Conservation (phyloP, 2,113 vertebrate genomes). For the Edolisoma coerulescens region DNA sequence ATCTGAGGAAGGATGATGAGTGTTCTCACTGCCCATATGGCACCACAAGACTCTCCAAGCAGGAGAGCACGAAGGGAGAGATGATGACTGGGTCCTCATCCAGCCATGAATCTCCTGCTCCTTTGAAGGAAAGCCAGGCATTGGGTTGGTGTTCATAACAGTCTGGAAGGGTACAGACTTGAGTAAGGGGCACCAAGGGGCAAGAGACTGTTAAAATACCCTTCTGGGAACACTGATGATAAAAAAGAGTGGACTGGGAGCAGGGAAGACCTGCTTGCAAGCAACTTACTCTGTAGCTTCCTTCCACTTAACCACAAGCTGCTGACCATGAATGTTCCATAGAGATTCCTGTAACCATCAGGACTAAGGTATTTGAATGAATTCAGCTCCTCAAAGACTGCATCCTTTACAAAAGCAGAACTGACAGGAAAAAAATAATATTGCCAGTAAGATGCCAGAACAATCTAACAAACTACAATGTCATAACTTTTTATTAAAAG, state of each 20-base stretch:
- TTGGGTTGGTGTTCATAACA: background rate
- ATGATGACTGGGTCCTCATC: background rate
- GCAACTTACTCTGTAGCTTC: background rate
- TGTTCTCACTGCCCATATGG: constrained; percentile 3
- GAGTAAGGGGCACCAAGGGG: background rate
- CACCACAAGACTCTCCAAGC: background rate
- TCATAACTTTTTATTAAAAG: background rate
- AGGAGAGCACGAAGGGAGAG: background rate
- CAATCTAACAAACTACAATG: background rate
- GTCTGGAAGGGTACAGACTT: background rate
- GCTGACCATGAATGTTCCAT: background rate
- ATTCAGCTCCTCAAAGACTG: background rate
- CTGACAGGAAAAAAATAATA: background rate
- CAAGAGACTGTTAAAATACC: background rate
- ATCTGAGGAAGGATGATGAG: background rate
- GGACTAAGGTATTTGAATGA: background rate
- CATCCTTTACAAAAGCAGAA: background rate
- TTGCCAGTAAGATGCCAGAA: background rate
- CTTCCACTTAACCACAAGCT: background rate
- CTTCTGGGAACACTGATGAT: background rate
- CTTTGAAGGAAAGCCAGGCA: background rate
- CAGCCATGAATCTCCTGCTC: background rate
- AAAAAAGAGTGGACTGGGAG: background rate
- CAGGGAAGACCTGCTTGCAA: background rate
- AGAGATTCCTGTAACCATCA: background rate